phyloP scores from a whole-genome alignment of 1,140 invertebrate genomes.

The Drosophila parvula region DNA sequence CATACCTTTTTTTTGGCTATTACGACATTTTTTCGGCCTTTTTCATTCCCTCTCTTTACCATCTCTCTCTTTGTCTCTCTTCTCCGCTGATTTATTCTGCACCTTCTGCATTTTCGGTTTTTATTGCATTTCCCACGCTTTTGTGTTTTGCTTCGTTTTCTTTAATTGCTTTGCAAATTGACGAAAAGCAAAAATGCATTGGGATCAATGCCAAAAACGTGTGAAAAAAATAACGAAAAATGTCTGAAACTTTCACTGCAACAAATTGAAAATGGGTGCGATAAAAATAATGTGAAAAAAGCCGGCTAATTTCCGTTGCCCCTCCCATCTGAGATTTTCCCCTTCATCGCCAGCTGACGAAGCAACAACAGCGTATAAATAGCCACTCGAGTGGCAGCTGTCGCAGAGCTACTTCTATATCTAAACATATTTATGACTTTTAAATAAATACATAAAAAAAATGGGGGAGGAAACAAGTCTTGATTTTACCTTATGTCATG shows the following conservation, averaged over 20 bases:
- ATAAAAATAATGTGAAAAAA: constrained; percentile 19
- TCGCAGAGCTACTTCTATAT: constrained; percentile 34
- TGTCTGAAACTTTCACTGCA: constrained; percentile 73
- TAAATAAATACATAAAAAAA: constrained; percentile 4
- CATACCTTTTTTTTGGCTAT: constrained; percentile 47
- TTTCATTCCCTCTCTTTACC: constrained; percentile 24
- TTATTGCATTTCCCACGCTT: constrained; percentile 59
- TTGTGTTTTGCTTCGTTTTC: constrained; percentile 49
- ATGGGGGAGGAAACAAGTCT: not conserved
- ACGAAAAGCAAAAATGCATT: constrained; percentile 50
- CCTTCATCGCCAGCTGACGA: constrained; percentile 36
- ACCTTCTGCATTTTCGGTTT: constrained; percentile 43
- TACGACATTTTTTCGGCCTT: constrained; percentile 70
- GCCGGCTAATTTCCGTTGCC: constrained; percentile 41
- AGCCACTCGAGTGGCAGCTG: constrained; percentile 21
- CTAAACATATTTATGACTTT: constrained; percentile 29
- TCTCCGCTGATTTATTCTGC: constrained; percentile 38
- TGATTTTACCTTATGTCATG: not conserved
- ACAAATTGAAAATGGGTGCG: constrained; percentile 11
- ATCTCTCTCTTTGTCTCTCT: constrained; percentile 6
- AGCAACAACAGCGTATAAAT: constrained; percentile 24
- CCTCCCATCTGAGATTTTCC: constrained; percentile 10
- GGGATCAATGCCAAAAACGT: constrained; percentile 74
- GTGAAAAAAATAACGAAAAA: constrained; percentile 46
- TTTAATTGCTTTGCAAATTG: constrained; percentile 62